These are phyloP conservation scores for Sarcophaga peregrina DNA, from an alignment of 1,140 invertebrate genomes.

Conservation along the genomic window DNA sequence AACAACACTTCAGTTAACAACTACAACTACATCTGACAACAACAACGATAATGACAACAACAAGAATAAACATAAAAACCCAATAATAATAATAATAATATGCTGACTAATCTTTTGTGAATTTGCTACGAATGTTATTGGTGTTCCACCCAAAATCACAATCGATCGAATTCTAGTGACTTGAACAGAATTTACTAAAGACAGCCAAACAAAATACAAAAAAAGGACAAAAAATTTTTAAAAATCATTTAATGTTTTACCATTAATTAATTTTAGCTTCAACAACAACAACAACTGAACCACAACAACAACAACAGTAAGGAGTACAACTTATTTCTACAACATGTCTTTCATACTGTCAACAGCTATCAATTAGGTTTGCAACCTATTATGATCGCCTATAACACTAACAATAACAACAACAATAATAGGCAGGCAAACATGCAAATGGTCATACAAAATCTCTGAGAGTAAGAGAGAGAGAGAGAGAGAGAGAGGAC, in stretches of 20 bases:
- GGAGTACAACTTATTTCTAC: not conserved
- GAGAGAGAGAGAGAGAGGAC: too few relatives aligned
- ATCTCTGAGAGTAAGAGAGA: too few relatives aligned
- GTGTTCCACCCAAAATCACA: not conserved
- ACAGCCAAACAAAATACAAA: constrained; percentile 26
- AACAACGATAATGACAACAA: not conserved
- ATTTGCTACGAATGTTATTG: not conserved
- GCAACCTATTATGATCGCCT: not conserved
- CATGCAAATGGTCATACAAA: too few relatives aligned
- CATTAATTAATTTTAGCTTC: constrained; percentile 22
- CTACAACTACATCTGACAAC: not conserved
- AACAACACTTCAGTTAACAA: not conserved
- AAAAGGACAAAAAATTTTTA: not conserved
- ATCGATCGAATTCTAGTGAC: not conserved
- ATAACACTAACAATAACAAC: not conserved
- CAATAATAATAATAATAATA: too few relatives aligned
- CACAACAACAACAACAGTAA: not conserved
- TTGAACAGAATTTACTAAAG: not conserved
- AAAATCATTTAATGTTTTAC: constrained; percentile 30
- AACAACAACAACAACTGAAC: not conserved
- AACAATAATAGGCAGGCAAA: not conserved
- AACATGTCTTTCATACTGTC: constrained; percentile 7
- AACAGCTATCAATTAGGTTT: constrained; percentile 34
- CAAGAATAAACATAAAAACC: not conserved
- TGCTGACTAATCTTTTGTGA: constrained; percentile 38